A percentile compares a stretch with the other conserved stretches of the same genome.
Conservation (phyloP, 2,113 vertebrate species). For the Naja naja region DNA sequence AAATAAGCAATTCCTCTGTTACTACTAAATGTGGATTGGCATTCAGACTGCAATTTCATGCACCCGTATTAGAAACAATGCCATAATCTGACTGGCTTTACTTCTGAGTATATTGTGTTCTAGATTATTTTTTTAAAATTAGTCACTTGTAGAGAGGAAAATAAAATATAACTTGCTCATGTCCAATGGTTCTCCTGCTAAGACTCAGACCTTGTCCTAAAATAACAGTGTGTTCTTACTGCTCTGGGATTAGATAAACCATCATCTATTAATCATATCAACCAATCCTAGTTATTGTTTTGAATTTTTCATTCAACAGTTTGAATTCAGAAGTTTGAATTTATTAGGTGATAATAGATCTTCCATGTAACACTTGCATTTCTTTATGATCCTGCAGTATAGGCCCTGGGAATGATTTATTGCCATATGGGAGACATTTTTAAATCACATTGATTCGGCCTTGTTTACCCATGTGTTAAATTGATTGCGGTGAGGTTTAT, state of each 20-base stretch:
- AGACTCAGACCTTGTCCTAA: background rate
- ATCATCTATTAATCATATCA: background rate
- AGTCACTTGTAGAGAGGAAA: background rate
- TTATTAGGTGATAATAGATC: background rate
- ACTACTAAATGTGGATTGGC: slow-evolving; percentile 4
- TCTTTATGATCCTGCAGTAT: background rate
- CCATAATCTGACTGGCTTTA: background rate
- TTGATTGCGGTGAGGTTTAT: background rate
- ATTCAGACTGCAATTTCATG: background rate
- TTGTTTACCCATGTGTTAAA: background rate
- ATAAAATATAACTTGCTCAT: slow-evolving; percentile 23
- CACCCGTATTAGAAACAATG: background rate
- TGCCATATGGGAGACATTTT: background rate
- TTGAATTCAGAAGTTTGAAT: background rate
- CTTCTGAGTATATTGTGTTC: background rate
- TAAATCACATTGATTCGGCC: background rate
- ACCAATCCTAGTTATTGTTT: background rate
- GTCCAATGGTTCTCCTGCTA: background rate
- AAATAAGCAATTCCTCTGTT: slow-evolving; percentile 33
- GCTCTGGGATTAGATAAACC: background rate
- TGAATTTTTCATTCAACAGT: background rate
- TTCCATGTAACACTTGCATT: background rate
- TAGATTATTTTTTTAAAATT: slow-evolving; percentile 17
- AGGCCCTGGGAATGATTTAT: background rate
- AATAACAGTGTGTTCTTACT: background rate